These are phyloP conservation scores for Corythaeola cristata DNA, from an alignment of 2,113 vertebrate genomes.

Conservation along the genomic window DNA sequence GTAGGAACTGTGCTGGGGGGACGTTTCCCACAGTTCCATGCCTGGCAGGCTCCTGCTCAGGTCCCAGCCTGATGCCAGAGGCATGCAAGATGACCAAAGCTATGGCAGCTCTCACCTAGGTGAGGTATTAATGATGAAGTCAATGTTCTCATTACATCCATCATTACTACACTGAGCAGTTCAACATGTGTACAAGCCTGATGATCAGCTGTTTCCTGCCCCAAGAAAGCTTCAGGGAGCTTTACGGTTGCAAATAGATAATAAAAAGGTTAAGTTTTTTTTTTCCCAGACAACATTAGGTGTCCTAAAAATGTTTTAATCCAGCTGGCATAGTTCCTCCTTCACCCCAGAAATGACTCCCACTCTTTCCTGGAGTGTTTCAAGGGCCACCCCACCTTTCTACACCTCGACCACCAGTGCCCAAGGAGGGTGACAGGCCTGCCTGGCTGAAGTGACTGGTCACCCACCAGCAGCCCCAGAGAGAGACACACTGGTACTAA, in stretches of 20 bases:
- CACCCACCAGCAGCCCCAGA: accelerated
- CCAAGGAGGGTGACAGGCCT: neutral
- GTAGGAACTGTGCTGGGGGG: accelerated
- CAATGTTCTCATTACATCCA: neutral
- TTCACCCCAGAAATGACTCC: neutral
- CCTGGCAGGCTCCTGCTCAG: neutral
- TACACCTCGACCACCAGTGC: accelerated
- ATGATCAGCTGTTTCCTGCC: neutral
- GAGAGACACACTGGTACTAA: neutral
- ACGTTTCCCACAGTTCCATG: accelerated
- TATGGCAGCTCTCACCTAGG: neutral
- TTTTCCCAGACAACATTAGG: neutral
- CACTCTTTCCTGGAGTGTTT: neutral
- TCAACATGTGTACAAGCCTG: neutral
- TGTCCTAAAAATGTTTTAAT: neutral
- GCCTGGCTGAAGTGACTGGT: neutral
- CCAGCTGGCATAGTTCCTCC: neutral
- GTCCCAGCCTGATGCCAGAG: neutral
- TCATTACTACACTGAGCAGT: neutral
- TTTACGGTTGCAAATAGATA: neutral
- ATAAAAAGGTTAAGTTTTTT: accelerated
- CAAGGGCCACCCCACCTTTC: neutral
- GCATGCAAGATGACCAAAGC: neutral
- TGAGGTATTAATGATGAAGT: neutral
- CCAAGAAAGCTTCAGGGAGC: neutral